Base-by-base conservation (phyloP, 2,888 invertebrate genomes). In the Chrysina gloriosa region DNA sequence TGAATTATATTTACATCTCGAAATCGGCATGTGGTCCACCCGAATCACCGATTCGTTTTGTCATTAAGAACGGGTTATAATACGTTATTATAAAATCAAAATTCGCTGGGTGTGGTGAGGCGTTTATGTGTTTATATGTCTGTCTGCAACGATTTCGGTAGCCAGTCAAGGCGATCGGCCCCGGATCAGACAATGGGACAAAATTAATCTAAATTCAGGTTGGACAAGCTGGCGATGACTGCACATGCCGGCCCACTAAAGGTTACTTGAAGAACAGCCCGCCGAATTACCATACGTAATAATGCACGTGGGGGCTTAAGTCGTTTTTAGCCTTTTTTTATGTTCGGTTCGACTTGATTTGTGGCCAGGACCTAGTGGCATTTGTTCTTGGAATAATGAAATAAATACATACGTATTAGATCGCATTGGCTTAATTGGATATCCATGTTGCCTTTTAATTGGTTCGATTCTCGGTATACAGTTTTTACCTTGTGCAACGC, bases 211-310 rank as follows among this genome's bases (percentile, higher is more conserved):
- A 65, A 65, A 65, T 65, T 65, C 52, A 52, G 48, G 50, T 64
- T 52, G 36, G 11, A 50, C 64, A 27, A 39, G 64, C 34, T 50
- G 16, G 4, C 58, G 6, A 39, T 58, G 21, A 9, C 11, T 21
- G 19, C 27, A 29, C 11, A 31, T 34, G 48, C 11, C 64, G 19
- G 45, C 56, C 52, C 27, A 45, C 39, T 65, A 65, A 65, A 65
- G 65, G 65, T 65, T 65, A 65, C 65, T 65, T 65, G 65, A 65
- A 65, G 27, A 54, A 56, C 56, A 29, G 42, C 48, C 36, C 50
- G 64, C 50, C 31, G 25, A 64, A 64, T 64, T 68, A 54, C 54
- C 68, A 54, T 52, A 34, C 45, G 42, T 58, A 23, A 54, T 63
- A 36, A 29, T 54, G 25, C 16, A 42, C 56, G 58, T 23, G 50